Evolutionary conservation across 2,888 invertebrate genomes (phyloP).

Genomic region (Leptura quadrifasciata): DNA sequence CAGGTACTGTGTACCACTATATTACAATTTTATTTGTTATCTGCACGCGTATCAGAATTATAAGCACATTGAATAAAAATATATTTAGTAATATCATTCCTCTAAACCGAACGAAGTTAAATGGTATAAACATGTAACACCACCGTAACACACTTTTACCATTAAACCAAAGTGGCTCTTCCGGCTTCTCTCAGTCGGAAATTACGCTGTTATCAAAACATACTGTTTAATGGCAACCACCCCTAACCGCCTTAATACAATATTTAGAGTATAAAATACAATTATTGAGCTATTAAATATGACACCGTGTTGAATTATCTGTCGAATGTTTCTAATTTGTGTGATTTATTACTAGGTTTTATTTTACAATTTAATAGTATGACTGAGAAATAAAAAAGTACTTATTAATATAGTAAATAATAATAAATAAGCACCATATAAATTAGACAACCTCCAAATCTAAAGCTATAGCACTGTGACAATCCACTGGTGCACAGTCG

Average conservation of each 20-base stretch:
- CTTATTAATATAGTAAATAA: too few species aligned
- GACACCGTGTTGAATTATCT: background rate
- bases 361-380: background rate
- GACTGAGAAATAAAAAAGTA: background rate
- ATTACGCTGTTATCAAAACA: constrained; percentile 66
- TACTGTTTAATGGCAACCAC: constrained; percentile 50
- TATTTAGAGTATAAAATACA: constrained; percentile 36
- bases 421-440: too few species aligned
- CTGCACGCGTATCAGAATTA: background rate
- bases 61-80: constrained; percentile 11
- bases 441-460: too few species aligned
- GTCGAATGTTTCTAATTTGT: background rate
- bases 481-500: too few species aligned
- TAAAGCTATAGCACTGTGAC: too few species aligned
- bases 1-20: too few species aligned
- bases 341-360: background rate
- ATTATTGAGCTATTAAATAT: constrained; percentile 26
- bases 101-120: constrained; percentile 64
- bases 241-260: constrained; percentile 32
- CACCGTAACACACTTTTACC: constrained; percentile 69
- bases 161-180: constrained; percentile 69
- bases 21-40: too few species aligned
- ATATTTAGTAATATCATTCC: constrained; percentile 50
- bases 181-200: constrained; percentile 66
- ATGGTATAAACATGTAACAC: constrained; percentile 71